These are phyloP conservation scores for Philypnodon macrostomus DNA, from an alignment of 2,797 vertebrate genomes.

Conservation along the genomic window DNA sequence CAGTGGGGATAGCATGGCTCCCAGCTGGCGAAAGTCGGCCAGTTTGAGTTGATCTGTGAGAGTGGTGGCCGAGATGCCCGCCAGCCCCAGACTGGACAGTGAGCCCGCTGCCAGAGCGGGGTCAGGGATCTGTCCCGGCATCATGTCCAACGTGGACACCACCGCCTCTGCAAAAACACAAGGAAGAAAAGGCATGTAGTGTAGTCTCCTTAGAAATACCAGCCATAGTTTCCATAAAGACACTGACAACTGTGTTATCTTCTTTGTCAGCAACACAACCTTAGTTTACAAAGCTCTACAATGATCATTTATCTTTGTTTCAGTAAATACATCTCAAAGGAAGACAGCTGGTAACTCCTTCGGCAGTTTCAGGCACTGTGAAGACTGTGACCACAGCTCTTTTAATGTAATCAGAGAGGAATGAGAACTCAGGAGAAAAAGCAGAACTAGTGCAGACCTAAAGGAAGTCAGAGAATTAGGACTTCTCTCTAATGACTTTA, in stretches of 20 bases:
- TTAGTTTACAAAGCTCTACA: neutral
- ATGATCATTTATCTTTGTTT: slow-evolving; percentile 12
- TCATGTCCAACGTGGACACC: slow-evolving; percentile 84
- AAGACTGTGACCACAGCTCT: slow-evolving; percentile 51
- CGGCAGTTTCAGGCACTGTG: slow-evolving; percentile 46
- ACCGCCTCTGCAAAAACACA: slow-evolving; percentile 40
- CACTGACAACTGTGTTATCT: slow-evolving; percentile 58
- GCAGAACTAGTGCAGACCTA: slow-evolving; percentile 44
- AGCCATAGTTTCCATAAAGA: slow-evolving; percentile 41
- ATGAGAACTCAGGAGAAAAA: slow-evolving; percentile 43
- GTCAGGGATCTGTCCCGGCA: slow-evolving; percentile 96
- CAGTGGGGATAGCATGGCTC: slow-evolving; percentile 87
- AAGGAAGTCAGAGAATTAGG: slow-evolving; percentile 71
- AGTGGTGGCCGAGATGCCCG: slow-evolving; percentile 86
- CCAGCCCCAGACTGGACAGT: slow-evolving; percentile 86
- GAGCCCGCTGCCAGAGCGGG: slow-evolving; percentile 88
- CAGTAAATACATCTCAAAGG: slow-evolving; percentile 8
- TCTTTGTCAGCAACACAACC: slow-evolving; percentile 50
- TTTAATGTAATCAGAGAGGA: slow-evolving; percentile 66
- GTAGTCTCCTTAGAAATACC: slow-evolving; percentile 22
- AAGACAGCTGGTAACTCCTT: slow-evolving; percentile 33
- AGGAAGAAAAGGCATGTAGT: neutral
- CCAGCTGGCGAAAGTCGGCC: slow-evolving; percentile 87
- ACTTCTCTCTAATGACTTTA: slow-evolving; percentile 61
- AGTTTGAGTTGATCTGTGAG: slow-evolving; percentile 89